These are phyloP conservation scores for Sandelia bainsii DNA, from an alignment of 2,797 vertebrate species.

Conservation along the genomic window DNA sequence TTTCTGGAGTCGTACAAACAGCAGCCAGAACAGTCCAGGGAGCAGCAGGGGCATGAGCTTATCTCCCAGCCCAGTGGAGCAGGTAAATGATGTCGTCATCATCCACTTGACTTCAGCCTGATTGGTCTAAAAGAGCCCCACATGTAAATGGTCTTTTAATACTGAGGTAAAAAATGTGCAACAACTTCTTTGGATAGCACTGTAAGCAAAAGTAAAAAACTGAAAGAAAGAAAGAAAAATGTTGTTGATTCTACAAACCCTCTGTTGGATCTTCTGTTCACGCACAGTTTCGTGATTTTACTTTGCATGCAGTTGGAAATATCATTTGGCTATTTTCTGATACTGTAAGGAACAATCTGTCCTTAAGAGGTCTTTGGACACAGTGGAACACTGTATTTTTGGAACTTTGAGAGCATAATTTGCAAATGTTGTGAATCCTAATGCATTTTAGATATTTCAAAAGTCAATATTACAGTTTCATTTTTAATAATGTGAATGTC, in stretches of 20 bases:
- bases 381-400: conserved; percentile 25
- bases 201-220: too few species aligned
- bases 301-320: conserved; percentile 10
- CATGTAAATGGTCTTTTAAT: conserved; percentile 38
- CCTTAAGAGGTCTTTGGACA: conserved; percentile 37
- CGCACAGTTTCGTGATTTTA: conserved; percentile 2
- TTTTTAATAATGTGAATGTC: conserved; percentile 67
- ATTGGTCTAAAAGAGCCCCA: conserved; percentile 59
- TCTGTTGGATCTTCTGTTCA: conserved; percentile 8
- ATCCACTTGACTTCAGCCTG: conserved; percentile 62
- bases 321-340: conserved; percentile 19
- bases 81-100: conserved; percentile 82
- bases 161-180: conserved; percentile 49
- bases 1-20: conserved; percentile 68
- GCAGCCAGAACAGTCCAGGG: conserved; percentile 73
- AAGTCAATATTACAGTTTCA: conserved; percentile 59
- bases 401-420: conserved; percentile 45
- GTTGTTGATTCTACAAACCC: conserved; percentile 23
- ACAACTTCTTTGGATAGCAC: conserved; percentile 10
- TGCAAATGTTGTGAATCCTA: conserved; percentile 15
- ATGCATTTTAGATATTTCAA: conserved; percentile 50
- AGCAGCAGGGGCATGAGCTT: conserved; percentile 76
- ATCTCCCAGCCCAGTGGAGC: conserved; percentile 82
- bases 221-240: conserved; percentile 2
- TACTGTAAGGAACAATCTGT: conserved; percentile 23